Conservation (phyloP, 2,113 vertebrate genomes). For the Drymodes brunneopygia region DNA sequence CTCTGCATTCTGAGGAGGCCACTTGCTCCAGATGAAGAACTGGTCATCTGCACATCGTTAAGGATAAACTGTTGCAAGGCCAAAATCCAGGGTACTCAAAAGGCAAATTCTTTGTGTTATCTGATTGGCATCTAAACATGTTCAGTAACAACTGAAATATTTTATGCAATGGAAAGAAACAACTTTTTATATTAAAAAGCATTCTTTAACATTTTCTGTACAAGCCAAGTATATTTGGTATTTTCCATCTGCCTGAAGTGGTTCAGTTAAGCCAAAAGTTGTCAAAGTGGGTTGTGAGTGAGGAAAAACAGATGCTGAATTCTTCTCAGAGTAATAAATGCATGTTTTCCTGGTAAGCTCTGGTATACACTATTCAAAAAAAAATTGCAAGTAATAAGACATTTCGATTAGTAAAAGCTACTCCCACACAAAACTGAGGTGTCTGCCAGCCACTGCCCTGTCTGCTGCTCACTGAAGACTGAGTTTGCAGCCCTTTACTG, state of each 20-base stretch:
- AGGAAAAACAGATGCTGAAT: not conserved
- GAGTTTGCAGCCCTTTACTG: not conserved
- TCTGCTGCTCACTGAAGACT: not conserved
- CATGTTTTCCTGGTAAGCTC: not conserved
- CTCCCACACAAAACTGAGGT: not conserved
- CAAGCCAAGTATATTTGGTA: not conserved
- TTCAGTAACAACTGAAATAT: not conserved
- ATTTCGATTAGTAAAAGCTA: not conserved
- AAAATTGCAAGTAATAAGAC: not conserved
- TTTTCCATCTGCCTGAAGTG: not conserved
- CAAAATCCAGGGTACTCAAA: not conserved
- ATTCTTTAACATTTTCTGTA: slow-evolving; percentile 5
- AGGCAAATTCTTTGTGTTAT: not conserved
- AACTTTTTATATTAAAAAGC: not conserved
- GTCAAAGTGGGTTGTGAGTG: not conserved
- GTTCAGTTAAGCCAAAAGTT: slow-evolving; percentile 17
- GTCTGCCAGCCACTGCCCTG: not conserved
- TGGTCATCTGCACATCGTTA: not conserved
- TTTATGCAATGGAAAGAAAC: not conserved
- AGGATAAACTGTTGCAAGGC: not conserved
- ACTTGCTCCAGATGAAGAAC: not conserved
- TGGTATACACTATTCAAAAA: not conserved
- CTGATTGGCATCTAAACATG: not conserved
- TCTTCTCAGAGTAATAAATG: not conserved
- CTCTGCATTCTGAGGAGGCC: not conserved